A percentile compares a stretch with the other conserved stretches of the same genome.
phyloP scores from a whole-genome alignment of 2,797 vertebrate species.

The Acestrorhynchus altus region DNA sequence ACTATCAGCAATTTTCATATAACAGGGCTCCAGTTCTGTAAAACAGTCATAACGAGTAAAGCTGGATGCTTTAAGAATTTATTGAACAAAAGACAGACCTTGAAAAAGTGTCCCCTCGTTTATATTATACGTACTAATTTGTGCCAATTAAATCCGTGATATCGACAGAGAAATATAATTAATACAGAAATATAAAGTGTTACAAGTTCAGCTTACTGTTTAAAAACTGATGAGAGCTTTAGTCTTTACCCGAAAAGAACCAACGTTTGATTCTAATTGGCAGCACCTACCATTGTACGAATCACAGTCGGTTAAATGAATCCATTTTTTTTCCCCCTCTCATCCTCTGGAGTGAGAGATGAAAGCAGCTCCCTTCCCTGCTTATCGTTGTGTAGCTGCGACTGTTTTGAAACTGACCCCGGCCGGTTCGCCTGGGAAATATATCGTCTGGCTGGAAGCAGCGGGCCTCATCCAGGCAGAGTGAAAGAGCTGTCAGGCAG shows the following conservation, averaged over 20 bases:
- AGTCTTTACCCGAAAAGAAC: not conserved
- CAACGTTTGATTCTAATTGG: not conserved
- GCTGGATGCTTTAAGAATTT: too few species aligned
- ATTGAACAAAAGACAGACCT: too few species aligned
- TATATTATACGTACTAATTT: too few species aligned
- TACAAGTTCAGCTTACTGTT: too few species aligned
- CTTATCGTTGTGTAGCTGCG: constrained; percentile 59
- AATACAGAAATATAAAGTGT: too few species aligned
- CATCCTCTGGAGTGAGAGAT: constrained; percentile 34
- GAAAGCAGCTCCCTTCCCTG: constrained; percentile 47
- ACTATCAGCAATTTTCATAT: too few species aligned
- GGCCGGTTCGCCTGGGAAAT: constrained; percentile 66
- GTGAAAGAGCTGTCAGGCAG: constrained; percentile 75
- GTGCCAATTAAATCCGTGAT: too few species aligned
- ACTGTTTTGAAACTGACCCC: constrained; percentile 63
- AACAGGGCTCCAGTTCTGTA: too few species aligned
- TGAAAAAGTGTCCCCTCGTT: too few species aligned
- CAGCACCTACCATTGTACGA: not conserved
- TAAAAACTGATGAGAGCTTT: not conserved
- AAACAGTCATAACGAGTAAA: too few species aligned
- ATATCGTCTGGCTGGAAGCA: constrained; percentile 70
- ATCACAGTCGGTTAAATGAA: constrained; percentile 24
- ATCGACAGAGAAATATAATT: too few species aligned
- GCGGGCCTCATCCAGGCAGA: constrained; percentile 67
- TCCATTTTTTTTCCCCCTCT: constrained; percentile 21